Base-by-base conservation (phyloP, 1,140 invertebrate genomes). In the Leptinotarsa defecta region DNA sequence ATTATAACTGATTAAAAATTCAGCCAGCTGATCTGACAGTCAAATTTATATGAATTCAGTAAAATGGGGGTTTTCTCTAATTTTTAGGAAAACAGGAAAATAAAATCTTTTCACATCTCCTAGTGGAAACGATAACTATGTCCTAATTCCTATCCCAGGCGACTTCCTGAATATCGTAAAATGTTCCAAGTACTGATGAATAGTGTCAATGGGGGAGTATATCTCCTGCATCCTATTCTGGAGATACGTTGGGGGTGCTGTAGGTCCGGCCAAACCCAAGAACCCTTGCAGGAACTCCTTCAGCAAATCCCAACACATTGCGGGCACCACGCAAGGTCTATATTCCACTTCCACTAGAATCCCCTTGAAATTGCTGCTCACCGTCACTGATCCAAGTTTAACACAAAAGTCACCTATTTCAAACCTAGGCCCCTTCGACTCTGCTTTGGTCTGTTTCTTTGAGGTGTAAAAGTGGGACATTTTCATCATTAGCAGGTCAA, bases 261-360 rank as follows among this genome's bases (percentile, higher is more conserved):
- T 90, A 22, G 91, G 89, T 1, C 94, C 91, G 24, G 89, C 88
- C 17, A 91, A 92, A 1, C 96, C 96, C 4, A 98, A 88, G 81
- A 98, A 94, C 52, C 95, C 94, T 87, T 97, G 95, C 64, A 97
- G 87, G 85, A 98, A 95, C 87, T 98, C 97, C 68, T 94, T 90
- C 81, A 98, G 91, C 65, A 99, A 88, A 81, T 95, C 94, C 95
- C 95, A 98, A 80, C 96, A 97, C 76, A 92, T 93, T 62, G 90
- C 90, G 0, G 96, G 92, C 62, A 97, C 91, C 3, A 95, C 89
- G 86, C 95, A 98, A 0, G 97, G 95, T 72, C 92, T 90, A 85
- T 99, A 99, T 87, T 98, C 97, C 15, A 97, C 96, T 90, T 98
- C 96, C 67, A 98, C 91, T 1, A 98, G 88, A 73, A 99, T 92